Base-by-base conservation (phyloP, 2,888 invertebrate species). In the Drosophila quinaria region DNA sequence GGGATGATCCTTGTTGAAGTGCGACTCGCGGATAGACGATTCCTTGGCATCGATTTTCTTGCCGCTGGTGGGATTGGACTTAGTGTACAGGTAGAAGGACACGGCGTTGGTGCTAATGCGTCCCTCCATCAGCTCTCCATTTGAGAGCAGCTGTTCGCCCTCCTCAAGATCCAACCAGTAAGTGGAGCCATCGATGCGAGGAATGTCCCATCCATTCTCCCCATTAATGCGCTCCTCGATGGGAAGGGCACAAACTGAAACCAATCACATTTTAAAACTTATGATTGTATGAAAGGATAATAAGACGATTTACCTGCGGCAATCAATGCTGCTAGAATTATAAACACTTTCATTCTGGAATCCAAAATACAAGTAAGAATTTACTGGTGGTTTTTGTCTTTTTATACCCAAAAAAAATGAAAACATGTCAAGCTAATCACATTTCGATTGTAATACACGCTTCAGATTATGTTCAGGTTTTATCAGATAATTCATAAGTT, bases 151-250 rank as follows among this genome's bases (percentile, higher is more conserved):
- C 0, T 69, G 58, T 44, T 87, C 81, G 4, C 74, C 87, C 10
- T 71, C 74, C 1, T 86, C 75, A 69, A 70, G 77, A 22, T 81
- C 78, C 15, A 78, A 31, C 90, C 91, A 91, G 13, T 79, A 72
- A 3, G 80, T 33, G 39, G 71, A 61, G 8, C 87, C 89, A 73
- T 90, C 80, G 1, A 55, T 6, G 29, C 81, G 78, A 3, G 90
- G 90, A 4, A 91, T 76, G 59, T 68, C 90, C 85, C 80, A 88
- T 44, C 90, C 90, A 17, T 87, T 87, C 72, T 90, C 90, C 1
- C 87, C 87, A 19, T 86, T 78, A 1, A 81, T 51, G 47, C 68
- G 71, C 31, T 80, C 80, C 10, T 79, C 79, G 5, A 70, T 44
- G 41, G 78, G 74, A 0, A 78, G 37, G 8, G 80, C 80, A 49